These are phyloP conservation scores for Colaptes auratus DNA, from an alignment of 2,113 vertebrate species.

Conservation along the genomic window DNA sequence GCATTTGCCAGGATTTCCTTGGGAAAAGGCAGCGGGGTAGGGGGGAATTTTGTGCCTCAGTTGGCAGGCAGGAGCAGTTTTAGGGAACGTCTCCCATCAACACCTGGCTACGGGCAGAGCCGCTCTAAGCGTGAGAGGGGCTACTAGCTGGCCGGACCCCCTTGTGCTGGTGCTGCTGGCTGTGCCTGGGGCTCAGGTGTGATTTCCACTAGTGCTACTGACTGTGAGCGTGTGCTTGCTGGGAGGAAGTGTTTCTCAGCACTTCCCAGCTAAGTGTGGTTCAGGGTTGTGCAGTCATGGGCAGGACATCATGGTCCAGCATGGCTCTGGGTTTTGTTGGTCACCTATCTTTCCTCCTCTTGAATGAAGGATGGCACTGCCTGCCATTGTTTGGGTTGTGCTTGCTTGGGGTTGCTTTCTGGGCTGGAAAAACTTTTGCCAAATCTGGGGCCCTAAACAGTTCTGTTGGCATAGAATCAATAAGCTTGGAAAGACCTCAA, in stretches of 20 bases:
- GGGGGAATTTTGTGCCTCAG: rapidly evolving
- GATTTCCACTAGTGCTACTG: rapidly evolving
- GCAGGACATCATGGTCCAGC: rapidly evolving
- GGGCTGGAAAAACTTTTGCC: background rate
- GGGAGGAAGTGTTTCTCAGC: background rate
- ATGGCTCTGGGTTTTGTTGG: background rate
- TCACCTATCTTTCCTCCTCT: rapidly evolving
- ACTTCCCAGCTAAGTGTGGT: rapidly evolving
- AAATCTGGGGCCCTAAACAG: rapidly evolving
- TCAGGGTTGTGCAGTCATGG: rapidly evolving
- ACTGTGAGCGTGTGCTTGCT: rapidly evolving
- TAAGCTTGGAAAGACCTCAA: no score
- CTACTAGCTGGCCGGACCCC: background rate
- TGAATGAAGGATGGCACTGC: rapidly evolving
- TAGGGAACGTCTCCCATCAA: background rate
- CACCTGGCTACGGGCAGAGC: rapidly evolving
- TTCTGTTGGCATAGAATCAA: background rate
- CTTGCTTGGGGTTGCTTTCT: background rate
- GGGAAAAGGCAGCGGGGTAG: background rate
- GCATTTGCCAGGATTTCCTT: background rate
- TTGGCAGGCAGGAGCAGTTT: background rate
- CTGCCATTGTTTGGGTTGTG: rapidly evolving
- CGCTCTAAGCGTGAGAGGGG: no score
- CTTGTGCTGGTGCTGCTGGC: rapidly evolving
- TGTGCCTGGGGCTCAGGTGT: background rate